Evolutionary conservation across 1,140 invertebrate species (phyloP).

Genomic region (Mya arenaria): DNA sequence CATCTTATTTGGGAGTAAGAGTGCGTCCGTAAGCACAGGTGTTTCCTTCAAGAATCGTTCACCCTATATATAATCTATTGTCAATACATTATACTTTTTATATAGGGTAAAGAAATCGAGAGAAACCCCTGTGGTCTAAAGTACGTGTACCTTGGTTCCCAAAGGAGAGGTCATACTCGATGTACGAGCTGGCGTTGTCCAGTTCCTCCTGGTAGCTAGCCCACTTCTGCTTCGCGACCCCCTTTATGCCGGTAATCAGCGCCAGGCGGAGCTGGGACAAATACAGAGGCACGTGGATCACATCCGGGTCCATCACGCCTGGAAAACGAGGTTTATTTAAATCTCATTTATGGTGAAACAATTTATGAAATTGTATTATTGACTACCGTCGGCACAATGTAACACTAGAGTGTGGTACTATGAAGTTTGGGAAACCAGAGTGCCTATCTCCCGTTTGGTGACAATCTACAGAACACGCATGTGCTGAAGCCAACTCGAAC

Average conservation of each 20-base stretch:
- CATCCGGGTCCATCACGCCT: slow-evolving; percentile 23
- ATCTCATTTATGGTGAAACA: neutral
- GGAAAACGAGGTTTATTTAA: neutral
- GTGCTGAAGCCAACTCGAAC: no score
- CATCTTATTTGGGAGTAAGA: no score
- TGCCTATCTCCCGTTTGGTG: neutral
- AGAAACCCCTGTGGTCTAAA: no score
- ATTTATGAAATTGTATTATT: no score
- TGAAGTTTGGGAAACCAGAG: neutral
- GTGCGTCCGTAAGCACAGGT: no score
- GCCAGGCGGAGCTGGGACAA: slow-evolving; percentile 16
- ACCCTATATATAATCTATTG: no score
- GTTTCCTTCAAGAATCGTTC: no score
- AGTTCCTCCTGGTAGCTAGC: slow-evolving; percentile 32
- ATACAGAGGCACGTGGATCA: slow-evolving; percentile 29
- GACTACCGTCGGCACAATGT: no score
- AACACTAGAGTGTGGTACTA: no score
- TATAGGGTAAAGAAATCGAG: no score
- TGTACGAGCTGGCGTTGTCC: neutral
- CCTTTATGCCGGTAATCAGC: slow-evolving; percentile 18
- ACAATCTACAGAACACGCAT: neutral
- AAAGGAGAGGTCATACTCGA: slow-evolving; percentile 21
- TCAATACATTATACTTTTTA: no score
- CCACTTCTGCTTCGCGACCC: neutral
- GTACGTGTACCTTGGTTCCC: slow-evolving; percentile 33